Evolutionary conservation across 2,113 vertebrate species (phyloP), one percentile per base, ranked within the genome.

Genomic region (Scomber colias): DNA sequence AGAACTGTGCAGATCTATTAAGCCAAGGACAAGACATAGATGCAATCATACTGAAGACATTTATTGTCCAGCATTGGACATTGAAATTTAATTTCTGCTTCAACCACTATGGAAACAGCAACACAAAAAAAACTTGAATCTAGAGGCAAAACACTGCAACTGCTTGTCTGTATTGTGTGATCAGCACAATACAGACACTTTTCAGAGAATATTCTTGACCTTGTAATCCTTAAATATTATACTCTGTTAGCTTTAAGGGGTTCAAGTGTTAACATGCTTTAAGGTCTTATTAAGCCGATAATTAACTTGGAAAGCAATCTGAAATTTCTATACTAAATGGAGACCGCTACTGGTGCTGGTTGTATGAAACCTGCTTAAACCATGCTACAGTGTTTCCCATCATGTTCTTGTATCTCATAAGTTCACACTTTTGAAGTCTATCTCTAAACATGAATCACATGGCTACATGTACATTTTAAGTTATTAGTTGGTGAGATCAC

Each of bases 21-120:
- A 72, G 44, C 62, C 50, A 69, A 53, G 77, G 49, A 76, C 70
- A 51, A 54, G 44, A 21, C 16, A 3, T 69, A 31, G 46, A 64
- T 67, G 63, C 59, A 51, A 71, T 71, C 54, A 31, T 21, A 49
- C 16, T 15, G 3, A 54, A 15, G 46, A n/a, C 30, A 24, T 51
- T 6, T 8, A 67, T 71, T 73, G 49, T 44, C n/a, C 5, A 49
- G 8, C 45, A 8, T 13, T 71, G 14, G 51, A 49, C 46, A 78
- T 68, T 45, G 5, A 63, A 70, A 69, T 21, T 68, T 60, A 1
- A 62, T 73, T 48, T 46, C n/a, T 62, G 2, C 27, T 14, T n/a
- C 16, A 17, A 13, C 21, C 53, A 1, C 27, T 31, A 60, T 49
- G 11, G 31, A 71, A 66, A 62, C 12, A 6, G 30, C 10, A 54